Conservation (phyloP, 2,113 vertebrate species). For the Crotalus viridis region DNA sequence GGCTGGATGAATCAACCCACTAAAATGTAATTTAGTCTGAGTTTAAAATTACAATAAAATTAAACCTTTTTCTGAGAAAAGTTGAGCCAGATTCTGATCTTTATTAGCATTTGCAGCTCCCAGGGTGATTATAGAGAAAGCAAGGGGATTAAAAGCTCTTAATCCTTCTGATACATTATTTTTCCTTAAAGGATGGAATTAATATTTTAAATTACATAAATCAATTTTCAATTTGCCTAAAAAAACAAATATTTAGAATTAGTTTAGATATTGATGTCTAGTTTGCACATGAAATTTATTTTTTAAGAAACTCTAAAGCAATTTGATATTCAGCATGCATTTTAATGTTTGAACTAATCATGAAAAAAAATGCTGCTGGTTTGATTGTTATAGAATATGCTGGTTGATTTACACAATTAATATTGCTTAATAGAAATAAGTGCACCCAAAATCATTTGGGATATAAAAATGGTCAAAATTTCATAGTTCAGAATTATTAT, state of each 20-base stretch:
- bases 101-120: background rate
- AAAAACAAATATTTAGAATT: background rate
- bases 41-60: constrained; percentile 24
- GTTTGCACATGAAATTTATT: background rate
- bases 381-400: background rate
- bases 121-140: background rate
- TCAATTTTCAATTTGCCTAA: background rate
- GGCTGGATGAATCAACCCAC: constrained; percentile 49
- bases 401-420: background rate
- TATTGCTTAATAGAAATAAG: background rate
- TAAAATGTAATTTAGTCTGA: constrained; percentile 47
- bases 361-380: background rate
- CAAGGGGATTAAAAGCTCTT: background rate
- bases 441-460: background rate
- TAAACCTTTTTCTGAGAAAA: constrained; percentile 10
- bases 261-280: background rate
- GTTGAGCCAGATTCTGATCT: background rate
- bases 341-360: background rate
- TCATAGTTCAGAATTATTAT: background rate
- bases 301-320: background rate
- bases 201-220: constrained; percentile 5
- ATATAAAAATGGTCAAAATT: background rate
- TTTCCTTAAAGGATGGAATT: background rate
- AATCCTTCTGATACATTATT: background rate
- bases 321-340: background rate